These are phyloP conservation scores for Rotaria sp. DNA, from an alignment of 2,888 invertebrate genomes.

Conservation along the genomic window DNA sequence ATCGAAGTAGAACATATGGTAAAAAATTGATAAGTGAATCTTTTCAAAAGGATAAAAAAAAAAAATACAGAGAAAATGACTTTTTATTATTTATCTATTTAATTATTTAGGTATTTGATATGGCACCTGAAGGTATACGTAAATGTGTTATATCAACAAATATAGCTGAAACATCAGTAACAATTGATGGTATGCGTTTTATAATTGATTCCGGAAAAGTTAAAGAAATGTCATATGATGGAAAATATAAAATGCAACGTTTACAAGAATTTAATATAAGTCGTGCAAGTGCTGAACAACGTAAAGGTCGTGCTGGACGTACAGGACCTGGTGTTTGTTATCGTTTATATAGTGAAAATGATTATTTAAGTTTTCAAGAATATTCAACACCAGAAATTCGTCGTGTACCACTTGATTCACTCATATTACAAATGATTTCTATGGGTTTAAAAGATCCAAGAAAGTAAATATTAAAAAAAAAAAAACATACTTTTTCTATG, in stretches of 20 bases:
- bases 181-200: constrained; percentile 93
- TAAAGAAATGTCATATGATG: constrained; percentile 92
- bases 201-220: constrained; percentile 91
- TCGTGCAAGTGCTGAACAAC: constrained; percentile 90
- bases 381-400: constrained; percentile 87
- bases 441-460: constrained; percentile 83
- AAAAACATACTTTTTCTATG: too few species aligned
- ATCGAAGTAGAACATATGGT: too few species aligned
- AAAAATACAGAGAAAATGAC: neutral
- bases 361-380: constrained; percentile 69
- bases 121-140: constrained; percentile 82
- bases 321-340: constrained; percentile 86
- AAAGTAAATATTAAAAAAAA: constrained; percentile 46
- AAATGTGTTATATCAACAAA: constrained; percentile 96
- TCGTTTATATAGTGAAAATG: constrained; percentile 69
- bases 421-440: constrained; percentile 78
- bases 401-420: constrained; percentile 81
- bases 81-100: constrained; percentile 29
- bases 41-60: too few species aligned
- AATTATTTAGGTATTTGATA: constrained; percentile 66
- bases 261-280: constrained; percentile 88
- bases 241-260: constrained; percentile 74
- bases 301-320: constrained; percentile 77
- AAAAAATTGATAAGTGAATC: too few species aligned
- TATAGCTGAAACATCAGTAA: constrained; percentile 95